Base-by-base conservation (phyloP, 2,888 invertebrate species). In the Alcis repandata region DNA sequence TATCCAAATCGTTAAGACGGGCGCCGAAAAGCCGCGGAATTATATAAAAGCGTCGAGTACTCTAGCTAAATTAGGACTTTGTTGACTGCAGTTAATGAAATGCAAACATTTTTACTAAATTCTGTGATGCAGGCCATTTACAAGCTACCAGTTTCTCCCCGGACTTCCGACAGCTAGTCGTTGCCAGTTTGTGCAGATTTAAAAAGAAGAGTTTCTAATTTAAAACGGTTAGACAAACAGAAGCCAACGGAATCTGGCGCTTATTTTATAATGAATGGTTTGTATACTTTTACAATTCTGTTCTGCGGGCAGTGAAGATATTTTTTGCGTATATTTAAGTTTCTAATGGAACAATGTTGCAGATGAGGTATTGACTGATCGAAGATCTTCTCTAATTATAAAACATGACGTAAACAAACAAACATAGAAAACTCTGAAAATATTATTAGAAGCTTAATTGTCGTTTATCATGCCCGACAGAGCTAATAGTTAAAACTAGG, bases 41-140 rank as follows among this genome's bases (percentile, higher is more conserved):
- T 80, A 78, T 19, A 17, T 49, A 49, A 51, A 77, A 79, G 70
- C 74, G 75, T 79, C 84, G 27, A 45, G 54, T 83, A 54, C 17
- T 20, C 40, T 11, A 40, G 36, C 41, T 49, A 87, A 89, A 88
- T 86, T 85, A 87, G 82, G 84, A 84, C 81, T 83, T 80, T 87
- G 87, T 88, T 88, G 88, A 85, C 86, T 82, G 75, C 74, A 82
- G 82, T 81, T 89, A 89, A 90, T 89, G 88, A 89, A 90, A 89
- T 85, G 86, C 89, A 88, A 89, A 88, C 86, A 86, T 84, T 83
- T 76, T 80, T 74, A 79, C 84, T 79, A 85, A 86, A 83, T 83
- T 82, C 80, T 77, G 74, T 77, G 78, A 80, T 84, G 84, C 82
- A 27, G 27, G 3, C 77, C 76, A 75, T 66, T 71, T 56, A 36